Base-by-base conservation (phyloP, 2,113 vertebrate species). In the Ahaetulla prasina region DNA sequence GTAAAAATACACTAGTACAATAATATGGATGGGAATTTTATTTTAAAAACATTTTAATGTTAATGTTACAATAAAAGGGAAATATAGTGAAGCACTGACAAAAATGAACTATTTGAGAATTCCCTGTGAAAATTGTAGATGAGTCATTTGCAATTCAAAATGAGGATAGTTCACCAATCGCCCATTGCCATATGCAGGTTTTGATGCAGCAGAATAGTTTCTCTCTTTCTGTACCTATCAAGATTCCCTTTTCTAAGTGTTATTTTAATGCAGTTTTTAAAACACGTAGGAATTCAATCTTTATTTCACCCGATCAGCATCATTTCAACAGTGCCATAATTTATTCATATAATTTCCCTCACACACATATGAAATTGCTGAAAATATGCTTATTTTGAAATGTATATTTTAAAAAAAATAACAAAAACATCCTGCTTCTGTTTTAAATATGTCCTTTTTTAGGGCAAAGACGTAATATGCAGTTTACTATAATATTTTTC, bases 401-500 rank as follows among this genome's bases (percentile, higher is more conserved):
- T 35, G 2, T 54, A 1, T 57, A 25, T 86, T 12, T 86, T 9
- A 5, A 18, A 80, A 23, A 89, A 89, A 30, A n/a, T 68, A n/a
- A n/a, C 12, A 10, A 60, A 60, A 60, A 60, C 4, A 23, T 12
- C 9, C 50, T 84, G 35, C 47, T 85, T 57, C 30, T 85, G 14
- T 92, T 89, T 89, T 85, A 88, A 60, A 88, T 91, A 94, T 92
- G 92, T n/a, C 27, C 10, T 91, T 94, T 95, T 92, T 94, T 60
- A 89, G 90, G 86, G 86, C 93, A 93, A 93, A 95, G 50, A 89
- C 16, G 18, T 47, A 96, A 94, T 11, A 50, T 30, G 27, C 87
- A 89, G 20, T 91, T 96, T 96, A 94, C 92, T 88, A 93, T 52
- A 96, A 95, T 87, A 93, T 92, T 84, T 96, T 57, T 43, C 84